Percentiles rank a stretch among this genome's conserved stretches.
phyloP scores from a whole-genome alignment of 2,113 vertebrate genomes.

The Mesocricetus auratus region DNA sequence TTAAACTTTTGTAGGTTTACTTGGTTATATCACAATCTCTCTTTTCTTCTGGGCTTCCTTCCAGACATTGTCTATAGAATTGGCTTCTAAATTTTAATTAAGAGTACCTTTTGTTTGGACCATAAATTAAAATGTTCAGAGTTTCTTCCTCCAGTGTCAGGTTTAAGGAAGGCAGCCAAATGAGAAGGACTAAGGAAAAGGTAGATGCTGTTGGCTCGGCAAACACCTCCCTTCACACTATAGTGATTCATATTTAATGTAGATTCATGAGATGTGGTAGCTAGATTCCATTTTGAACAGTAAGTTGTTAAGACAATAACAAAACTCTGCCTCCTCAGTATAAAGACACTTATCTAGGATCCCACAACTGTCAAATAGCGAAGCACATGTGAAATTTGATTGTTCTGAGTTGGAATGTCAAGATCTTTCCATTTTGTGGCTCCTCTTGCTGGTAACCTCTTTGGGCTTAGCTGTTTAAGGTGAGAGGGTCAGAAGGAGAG shows the following conservation, averaged over 20 bases:
- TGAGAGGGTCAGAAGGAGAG: background rate
- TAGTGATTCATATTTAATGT: background rate
- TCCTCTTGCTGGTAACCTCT: background rate
- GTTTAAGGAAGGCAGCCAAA: slow-evolving; percentile 79
- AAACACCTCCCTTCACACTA: background rate
- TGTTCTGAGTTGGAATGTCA: background rate
- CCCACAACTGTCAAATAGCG: background rate
- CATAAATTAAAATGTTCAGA: slow-evolving; percentile 84
- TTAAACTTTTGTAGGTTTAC: slow-evolving; percentile 74
- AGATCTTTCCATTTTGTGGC: background rate
- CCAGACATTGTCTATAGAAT: slow-evolving; percentile 73
- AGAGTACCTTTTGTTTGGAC: slow-evolving; percentile 78
- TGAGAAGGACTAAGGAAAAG: slow-evolving; percentile 53
- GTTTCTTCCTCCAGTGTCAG: slow-evolving; percentile 71
- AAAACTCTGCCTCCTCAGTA: background rate
- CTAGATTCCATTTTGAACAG: background rate
- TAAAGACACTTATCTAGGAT: background rate
- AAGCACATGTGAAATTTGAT: background rate
- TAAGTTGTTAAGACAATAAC: background rate
- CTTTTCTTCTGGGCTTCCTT: slow-evolving; percentile 79
- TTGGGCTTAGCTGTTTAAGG: background rate
- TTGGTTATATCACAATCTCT: slow-evolving; percentile 79
- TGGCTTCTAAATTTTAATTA: slow-evolving; percentile 86
- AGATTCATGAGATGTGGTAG: background rate
- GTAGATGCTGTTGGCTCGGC: background rate